Base-by-base conservation (phyloP, 2,797 vertebrate genomes). In the Enteromius trimaculatus region DNA sequence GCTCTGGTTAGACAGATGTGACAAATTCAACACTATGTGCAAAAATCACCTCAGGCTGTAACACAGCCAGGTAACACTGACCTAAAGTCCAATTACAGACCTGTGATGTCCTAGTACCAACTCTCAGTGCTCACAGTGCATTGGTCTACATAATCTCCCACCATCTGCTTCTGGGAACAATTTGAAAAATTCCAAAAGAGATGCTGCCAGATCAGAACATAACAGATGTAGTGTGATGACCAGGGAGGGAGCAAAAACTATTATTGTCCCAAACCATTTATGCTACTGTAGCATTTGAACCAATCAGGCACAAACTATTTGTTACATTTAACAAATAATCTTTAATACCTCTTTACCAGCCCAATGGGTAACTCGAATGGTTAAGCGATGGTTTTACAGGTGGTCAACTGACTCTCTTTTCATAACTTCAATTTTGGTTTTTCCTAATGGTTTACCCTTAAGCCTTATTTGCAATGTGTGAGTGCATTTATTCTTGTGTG, bases 151-250 rank as follows among this genome's bases (percentile, higher is more conserved):
- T 91, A 88, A 92, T 92, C 92, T 92, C 89, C 90, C 91, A 90
- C 92, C 93, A 92, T 91, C 93, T 95, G 95, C 90, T 93, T 84
- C 26, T 85, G 92, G 91, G 92, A 92, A 79, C 65, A 31, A 72
- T 82, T 84, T 76, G 74, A 84, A 84, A 72, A 81, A 70, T 81
- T 88, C 74, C 55, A 81, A 19, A 77, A 85, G 84, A 85, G 58
- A 83, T 65, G 87, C 81, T 90, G 89, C 90, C 86, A 86, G 86
- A 76, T 42, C 66, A 76, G 85, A 62, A 83, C 79, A 78, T 86
- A 81, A 85, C 64, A 77, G 89, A 87, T 87, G 88, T 70, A 71
- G 55, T 78, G 72, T 83, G 79, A 84, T 17, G 42, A 44, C 19
- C 26, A 34, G 34, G 34, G 19, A 51, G 53, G 79, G 64, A 80